These are phyloP conservation scores for Pollenia labialis DNA, from an alignment of 2,888 invertebrate genomes.

Conservation along the genomic window DNA sequence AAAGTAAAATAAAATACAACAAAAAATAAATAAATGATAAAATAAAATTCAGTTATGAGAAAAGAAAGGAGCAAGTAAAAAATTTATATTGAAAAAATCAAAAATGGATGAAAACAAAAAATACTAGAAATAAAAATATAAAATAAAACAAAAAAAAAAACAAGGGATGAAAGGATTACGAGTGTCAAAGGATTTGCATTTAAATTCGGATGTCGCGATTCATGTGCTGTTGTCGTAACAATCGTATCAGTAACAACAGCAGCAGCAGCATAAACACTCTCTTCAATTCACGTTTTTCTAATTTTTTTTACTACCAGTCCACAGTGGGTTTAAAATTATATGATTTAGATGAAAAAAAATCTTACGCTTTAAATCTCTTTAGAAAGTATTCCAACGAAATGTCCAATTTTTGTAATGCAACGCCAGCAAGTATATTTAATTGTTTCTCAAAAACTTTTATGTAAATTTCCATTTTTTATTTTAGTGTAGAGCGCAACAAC, in stretches of 20 bases:
- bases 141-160: constrained; percentile 20
- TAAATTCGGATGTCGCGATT: constrained; percentile 66
- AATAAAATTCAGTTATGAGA: not conserved
- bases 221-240: constrained; percentile 44
- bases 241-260: not conserved
- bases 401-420: no score
- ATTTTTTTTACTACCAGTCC: no score
- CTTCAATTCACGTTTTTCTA: no score
- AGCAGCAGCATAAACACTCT: not conserved
- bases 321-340: no score
- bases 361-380: no score
- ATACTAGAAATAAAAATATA: constrained; percentile 52
- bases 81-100: constrained; percentile 28
- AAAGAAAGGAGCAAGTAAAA: constrained; percentile 14
- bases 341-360: no score
- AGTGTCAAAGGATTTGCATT: constrained; percentile 75
- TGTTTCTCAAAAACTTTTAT: no score
- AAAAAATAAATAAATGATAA: constrained; percentile 34
- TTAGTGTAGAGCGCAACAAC: no score
- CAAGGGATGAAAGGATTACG: constrained; percentile 73
- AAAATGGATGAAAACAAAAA: constrained; percentile 44
- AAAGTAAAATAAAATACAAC: constrained; percentile 61
- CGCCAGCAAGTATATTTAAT: no score
- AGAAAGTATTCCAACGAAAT: no score
- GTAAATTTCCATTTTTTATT: no score